phyloP scores from a whole-genome alignment of 2,797 vertebrate genomes.

The Squalus acanthias region DNA sequence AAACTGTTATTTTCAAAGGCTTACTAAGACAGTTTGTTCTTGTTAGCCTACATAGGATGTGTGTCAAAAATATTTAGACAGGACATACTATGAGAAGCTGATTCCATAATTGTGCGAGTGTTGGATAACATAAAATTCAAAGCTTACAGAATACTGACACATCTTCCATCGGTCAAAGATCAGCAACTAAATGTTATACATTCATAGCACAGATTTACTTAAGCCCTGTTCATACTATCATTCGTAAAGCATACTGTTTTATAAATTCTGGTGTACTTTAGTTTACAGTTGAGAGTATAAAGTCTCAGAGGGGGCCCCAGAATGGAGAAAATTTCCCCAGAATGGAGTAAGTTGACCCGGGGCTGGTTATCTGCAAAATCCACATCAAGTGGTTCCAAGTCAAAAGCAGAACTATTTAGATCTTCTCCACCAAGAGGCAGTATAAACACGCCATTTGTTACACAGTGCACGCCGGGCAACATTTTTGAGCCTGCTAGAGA shows the following conservation, averaged over 20 bases:
- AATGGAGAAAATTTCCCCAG: not conserved
- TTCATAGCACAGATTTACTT: not conserved
- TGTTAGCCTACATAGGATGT: not conserved
- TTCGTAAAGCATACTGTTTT: not conserved
- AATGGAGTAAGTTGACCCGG: not conserved
- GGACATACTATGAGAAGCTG: not conserved
- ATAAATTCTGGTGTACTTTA: not conserved
- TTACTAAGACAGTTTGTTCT: conserved; percentile 8
- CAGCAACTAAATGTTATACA: not conserved
- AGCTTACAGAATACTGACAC: not conserved
- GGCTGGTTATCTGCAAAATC: not conserved
- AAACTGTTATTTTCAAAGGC: conserved; percentile 19
- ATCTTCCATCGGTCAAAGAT: not conserved
- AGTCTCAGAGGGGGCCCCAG: not conserved
- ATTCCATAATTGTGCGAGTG: not conserved
- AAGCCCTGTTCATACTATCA: not conserved
- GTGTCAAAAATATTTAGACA: conserved; percentile 10
- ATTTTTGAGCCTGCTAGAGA: not conserved
- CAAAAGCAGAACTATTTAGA: not conserved
- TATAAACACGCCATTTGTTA: not conserved
- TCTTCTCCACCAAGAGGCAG: not conserved
- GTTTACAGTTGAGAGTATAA: not conserved
- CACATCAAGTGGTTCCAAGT: not conserved
- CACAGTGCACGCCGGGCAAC: not conserved
- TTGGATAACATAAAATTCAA: not conserved